Evolutionary conservation across 2,888 invertebrate genomes (phyloP).

Genomic region (Drosophila leonis): DNA sequence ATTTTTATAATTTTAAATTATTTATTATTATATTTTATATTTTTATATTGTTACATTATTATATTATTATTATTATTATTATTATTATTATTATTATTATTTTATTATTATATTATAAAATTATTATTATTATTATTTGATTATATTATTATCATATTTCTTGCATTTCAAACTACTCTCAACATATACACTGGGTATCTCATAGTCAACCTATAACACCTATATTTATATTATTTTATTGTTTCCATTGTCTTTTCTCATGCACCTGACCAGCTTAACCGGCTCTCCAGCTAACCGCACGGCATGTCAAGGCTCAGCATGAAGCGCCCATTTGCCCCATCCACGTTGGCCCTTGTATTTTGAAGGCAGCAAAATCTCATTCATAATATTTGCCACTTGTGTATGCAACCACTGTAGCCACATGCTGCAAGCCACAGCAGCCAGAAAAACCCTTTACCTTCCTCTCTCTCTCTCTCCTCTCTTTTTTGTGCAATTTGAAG

Average conservation of each 20-base stretch:
- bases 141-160: not conserved
- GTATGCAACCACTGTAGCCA: slow-evolving; percentile 32
- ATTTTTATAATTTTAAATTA: too few relatives aligned
- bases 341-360: slow-evolving; percentile 1
- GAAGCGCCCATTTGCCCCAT: not conserved
- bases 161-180: not conserved
- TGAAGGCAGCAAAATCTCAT: not conserved
- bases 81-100: not conserved
- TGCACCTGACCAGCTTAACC: slow-evolving; percentile 7
- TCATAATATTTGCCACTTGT: slow-evolving; percentile 38
- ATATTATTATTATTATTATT: not conserved
- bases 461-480: too few relatives aligned
- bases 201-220: not conserved
- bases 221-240: not conserved
- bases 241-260: not conserved
- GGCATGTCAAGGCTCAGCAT: not conserved
- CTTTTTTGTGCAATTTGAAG: slow-evolving; percentile 14
- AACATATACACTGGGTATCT: not conserved
- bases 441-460: not conserved
- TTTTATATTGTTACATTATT: not conserved
- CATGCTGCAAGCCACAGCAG: slow-evolving; percentile 26
- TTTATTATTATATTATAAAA: not conserved
- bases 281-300: not conserved
- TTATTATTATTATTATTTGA: not conserved
- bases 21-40: too few relatives aligned